A percentile compares a stretch with the other conserved stretches of the same genome.
Conservation (phyloP, 1,140 invertebrate genomes). For the Goniozus legneri region DNA sequence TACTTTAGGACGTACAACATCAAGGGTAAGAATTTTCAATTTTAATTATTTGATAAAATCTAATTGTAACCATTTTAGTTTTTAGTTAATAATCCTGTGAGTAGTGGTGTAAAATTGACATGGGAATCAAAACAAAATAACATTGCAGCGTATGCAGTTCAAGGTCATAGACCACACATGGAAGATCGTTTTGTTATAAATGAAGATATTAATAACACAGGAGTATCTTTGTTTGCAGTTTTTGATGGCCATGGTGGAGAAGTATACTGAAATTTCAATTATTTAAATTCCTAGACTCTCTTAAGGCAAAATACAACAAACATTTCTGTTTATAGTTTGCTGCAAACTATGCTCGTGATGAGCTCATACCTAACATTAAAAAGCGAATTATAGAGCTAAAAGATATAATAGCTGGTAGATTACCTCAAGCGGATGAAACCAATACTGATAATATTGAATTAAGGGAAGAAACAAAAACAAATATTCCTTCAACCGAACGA, state of each 20-base stretch:
- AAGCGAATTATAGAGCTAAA: conserved; percentile 71
- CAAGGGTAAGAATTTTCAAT: conserved; percentile 42
- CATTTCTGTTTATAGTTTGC: conserved; percentile 65
- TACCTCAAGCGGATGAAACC: conserved; percentile 38
- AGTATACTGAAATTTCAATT: conserved; percentile 43
- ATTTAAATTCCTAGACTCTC: conserved; percentile 2
- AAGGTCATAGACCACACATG: conserved; percentile 85
- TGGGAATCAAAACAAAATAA: conserved; percentile 75
- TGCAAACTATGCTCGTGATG: conserved; percentile 83
- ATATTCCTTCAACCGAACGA: conserved; percentile 46
- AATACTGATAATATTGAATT: conserved; percentile 50
- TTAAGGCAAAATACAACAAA: background rate
- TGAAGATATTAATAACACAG: conserved; percentile 54
- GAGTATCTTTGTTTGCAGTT: conserved; percentile 81
- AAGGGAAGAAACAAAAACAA: conserved; percentile 44
- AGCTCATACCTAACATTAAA: conserved; percentile 72
- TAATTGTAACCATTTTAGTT: conserved; percentile 31
- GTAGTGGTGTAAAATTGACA: conserved; percentile 60
- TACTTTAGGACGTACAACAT: conserved; percentile 59
- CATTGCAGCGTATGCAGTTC: conserved; percentile 82
- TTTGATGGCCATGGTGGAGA: conserved; percentile 95
- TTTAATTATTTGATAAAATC: conserved; percentile 1
- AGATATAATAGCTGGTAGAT: conserved; percentile 63
- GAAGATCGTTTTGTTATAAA: conserved; percentile 79
- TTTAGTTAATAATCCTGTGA: conserved; percentile 40